These are phyloP conservation scores for Alaudala cheleensis DNA, from an alignment of 2,113 vertebrate genomes.

Conservation along the genomic window DNA sequence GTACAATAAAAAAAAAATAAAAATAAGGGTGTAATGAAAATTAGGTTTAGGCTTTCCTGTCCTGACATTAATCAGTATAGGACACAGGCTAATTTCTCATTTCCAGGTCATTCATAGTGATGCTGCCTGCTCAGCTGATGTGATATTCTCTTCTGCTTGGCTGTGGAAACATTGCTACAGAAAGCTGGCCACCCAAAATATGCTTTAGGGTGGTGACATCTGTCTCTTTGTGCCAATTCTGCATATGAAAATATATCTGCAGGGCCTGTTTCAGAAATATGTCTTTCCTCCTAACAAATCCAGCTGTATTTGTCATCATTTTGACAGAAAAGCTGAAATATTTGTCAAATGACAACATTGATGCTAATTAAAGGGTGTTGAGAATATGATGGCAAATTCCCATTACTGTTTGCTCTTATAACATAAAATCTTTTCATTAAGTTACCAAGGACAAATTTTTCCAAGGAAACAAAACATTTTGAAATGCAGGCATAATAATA, in stretches of 20 bases:
- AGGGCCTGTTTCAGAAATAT: neutral
- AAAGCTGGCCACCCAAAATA: neutral
- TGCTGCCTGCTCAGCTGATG: neutral
- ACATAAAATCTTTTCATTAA: neutral
- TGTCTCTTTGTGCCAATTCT: neutral
- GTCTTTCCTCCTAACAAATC: neutral
- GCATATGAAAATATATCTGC: neutral
- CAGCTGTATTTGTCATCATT: neutral
- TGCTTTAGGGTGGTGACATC: neutral
- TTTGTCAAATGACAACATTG: neutral
- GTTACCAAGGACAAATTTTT: neutral
- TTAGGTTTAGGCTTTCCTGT: neutral
- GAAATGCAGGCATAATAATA: neutral
- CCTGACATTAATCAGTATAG: neutral
- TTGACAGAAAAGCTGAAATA: slow-evolving; percentile 6
- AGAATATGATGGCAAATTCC: neutral
- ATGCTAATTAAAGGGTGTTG: neutral
- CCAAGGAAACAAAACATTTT: neutral
- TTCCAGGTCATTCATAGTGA: neutral
- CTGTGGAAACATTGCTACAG: neutral
- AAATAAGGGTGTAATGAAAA: neutral
- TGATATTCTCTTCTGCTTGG: neutral
- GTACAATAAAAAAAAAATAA: neutral
- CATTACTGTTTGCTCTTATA: neutral
- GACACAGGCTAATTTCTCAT: neutral